phyloP scores from a whole-genome alignment of 2,888 invertebrate genomes.

The Drosophila eohydei region DNA sequence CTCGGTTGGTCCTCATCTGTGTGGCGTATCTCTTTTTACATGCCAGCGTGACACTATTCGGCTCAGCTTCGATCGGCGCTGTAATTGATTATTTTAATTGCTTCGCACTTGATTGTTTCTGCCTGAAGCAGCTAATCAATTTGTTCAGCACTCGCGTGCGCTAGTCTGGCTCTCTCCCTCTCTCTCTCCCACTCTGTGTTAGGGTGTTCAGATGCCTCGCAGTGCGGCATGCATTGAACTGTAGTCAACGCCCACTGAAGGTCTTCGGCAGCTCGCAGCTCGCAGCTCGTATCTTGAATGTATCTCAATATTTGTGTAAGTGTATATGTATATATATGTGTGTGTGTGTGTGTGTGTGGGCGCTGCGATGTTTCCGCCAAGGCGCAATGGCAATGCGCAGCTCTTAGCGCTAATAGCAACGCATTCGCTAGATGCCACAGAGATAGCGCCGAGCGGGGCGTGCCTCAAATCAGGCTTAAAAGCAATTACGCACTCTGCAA shows the following conservation, averaged over 20 bases:
- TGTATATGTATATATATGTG: constrained; percentile 9
- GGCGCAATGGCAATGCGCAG: constrained; percentile 46
- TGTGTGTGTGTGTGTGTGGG: constrained; percentile 24
- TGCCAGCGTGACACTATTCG: constrained; percentile 41
- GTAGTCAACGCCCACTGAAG: constrained; percentile 32
- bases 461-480: constrained; percentile 67
- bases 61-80: constrained; percentile 15
- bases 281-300: constrained; percentile 9
- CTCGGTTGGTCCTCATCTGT: background rate
- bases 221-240: constrained; percentile 29
- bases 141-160: constrained; percentile 4
- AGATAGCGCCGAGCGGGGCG: constrained; percentile 39
- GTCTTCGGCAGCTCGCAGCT: constrained; percentile 7
- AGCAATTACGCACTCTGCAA: constrained; percentile 73
- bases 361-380: constrained; percentile 63
- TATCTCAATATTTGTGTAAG: constrained; percentile 16
- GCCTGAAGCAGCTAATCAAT: constrained; percentile 22
- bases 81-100: constrained; percentile 55
- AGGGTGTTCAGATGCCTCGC: background rate
- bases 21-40: constrained; percentile 14
- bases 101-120: constrained; percentile 34
- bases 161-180: background rate
- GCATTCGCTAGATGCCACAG: constrained; percentile 22
- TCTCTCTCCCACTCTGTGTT: background rate
- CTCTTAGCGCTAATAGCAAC: constrained; percentile 68